Evolutionary conservation across 2,113 vertebrate genomes (phyloP).

Genomic region (Myotis brandtii): DNA sequence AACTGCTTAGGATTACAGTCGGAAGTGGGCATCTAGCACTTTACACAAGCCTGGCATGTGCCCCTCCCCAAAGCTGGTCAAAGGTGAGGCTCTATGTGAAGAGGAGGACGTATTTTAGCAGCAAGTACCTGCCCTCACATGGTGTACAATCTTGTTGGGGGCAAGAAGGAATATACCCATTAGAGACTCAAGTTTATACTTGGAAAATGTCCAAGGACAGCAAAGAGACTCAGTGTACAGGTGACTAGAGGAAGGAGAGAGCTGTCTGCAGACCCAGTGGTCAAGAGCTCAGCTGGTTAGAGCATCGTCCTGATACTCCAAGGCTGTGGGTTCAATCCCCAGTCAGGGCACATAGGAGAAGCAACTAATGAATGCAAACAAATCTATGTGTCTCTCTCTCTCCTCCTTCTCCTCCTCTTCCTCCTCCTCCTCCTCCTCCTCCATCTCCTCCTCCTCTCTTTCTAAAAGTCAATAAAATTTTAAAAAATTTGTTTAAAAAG

Average conservation of each 20-base stretch:
- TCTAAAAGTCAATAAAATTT: background rate
- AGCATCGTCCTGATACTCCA: background rate
- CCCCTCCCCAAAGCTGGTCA: rapidly evolving
- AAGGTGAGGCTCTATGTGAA: rapidly evolving
- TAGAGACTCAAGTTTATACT: rapidly evolving
- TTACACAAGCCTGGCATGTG: background rate
- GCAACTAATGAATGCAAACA: background rate
- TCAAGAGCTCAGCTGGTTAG: background rate
- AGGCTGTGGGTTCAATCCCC: background rate
- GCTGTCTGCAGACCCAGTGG: background rate
- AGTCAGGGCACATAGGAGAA: background rate
- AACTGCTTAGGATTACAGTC: background rate
- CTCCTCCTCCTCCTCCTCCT: too few relatives aligned
- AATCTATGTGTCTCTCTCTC: background rate
- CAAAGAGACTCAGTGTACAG: rapidly evolving
- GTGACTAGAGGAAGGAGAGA: rapidly evolving
- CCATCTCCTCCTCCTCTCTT: background rate
- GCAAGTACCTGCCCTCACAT: background rate
- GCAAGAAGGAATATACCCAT: rapidly evolving
- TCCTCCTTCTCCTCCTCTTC: too few relatives aligned
- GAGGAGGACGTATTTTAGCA: background rate
- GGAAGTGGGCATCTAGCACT: too few relatives aligned
- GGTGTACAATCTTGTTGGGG: rapidly evolving
- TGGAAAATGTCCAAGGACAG: background rate
- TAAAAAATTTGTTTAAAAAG: background rate